Evolutionary conservation across 2,797 vertebrate genomes (phyloP).

Genomic region (Lithobates pipiens): DNA sequence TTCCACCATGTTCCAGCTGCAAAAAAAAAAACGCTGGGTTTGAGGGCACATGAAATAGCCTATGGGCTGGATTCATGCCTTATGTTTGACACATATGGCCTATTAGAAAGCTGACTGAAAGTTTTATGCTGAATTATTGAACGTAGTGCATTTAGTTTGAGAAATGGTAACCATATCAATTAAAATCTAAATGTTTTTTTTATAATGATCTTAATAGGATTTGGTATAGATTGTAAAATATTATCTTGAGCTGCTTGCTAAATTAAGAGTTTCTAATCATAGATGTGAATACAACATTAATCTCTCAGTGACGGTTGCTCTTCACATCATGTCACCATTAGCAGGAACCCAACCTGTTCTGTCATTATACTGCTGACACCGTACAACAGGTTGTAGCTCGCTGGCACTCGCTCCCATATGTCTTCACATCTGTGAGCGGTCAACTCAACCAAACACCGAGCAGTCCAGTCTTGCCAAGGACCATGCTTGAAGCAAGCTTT

Average conservation of each 20-base stretch:
- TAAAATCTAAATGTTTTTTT: neutral
- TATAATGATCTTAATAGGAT: neutral
- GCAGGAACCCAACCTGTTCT: constrained; percentile 76
- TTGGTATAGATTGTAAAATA: neutral
- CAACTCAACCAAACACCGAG: constrained; percentile 73
- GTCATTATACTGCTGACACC: constrained; percentile 79
- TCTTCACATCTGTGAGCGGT: constrained; percentile 78
- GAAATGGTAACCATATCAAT: no score
- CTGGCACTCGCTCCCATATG: constrained; percentile 79
- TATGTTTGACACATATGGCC: no score
- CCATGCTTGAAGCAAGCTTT: constrained; percentile 75
- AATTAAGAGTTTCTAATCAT: neutral
- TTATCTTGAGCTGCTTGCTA: neutral
- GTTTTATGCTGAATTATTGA: no score
- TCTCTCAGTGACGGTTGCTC: constrained; percentile 71
- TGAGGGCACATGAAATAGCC: no score
- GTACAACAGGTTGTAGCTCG: constrained; percentile 88
- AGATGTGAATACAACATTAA: neutral
- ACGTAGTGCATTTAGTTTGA: no score
- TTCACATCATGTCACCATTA: constrained; percentile 73
- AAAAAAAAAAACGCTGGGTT: no score
- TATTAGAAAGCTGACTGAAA: no score
- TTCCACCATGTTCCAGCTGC: no score
- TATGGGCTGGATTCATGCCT: no score
- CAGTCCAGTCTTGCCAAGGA: constrained; percentile 70